These are phyloP conservation scores for Halcyon chelicuti DNA, from an alignment of 2,797 vertebrate species.

Conservation along the genomic window DNA sequence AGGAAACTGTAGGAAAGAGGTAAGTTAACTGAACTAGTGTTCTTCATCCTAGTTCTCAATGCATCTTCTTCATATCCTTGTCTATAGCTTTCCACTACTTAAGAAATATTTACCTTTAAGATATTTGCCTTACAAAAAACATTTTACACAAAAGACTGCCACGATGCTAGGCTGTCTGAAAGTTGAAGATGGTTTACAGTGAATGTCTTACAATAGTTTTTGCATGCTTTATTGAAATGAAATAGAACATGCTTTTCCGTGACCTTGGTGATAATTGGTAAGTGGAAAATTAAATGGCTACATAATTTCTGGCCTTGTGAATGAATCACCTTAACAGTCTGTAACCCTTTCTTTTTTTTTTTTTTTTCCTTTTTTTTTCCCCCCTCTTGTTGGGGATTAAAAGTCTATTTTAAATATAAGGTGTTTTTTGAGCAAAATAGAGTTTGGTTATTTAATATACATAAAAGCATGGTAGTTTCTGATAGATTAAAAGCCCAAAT, in stretches of 20 bases:
- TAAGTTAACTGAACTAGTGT: not conserved
- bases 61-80: not conserved
- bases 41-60: not conserved
- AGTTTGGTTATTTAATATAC: not conserved
- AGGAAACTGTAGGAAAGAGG: not conserved
- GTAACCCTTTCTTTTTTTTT: not conserved
- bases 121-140: not conserved
- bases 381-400: not conserved
- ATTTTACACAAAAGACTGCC: not conserved
- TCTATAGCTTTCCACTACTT: not conserved
- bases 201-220: not conserved
- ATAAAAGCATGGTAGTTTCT: not conserved
- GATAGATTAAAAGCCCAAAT: not conserved
- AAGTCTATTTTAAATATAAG: conserved; percentile 6
- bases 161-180: not conserved
- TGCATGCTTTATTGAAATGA: not conserved
- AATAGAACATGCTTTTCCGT: not conserved
- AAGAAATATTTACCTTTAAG: not conserved
- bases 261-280: not conserved
- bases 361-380: not conserved
- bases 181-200: not conserved
- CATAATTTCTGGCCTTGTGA: conserved; percentile 22
- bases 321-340: not conserved
- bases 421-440: not conserved
- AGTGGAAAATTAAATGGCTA: conserved; percentile 11